phyloP scores from a whole-genome alignment of 2,797 vertebrate genomes.

The Cyclopterus lumpus region DNA sequence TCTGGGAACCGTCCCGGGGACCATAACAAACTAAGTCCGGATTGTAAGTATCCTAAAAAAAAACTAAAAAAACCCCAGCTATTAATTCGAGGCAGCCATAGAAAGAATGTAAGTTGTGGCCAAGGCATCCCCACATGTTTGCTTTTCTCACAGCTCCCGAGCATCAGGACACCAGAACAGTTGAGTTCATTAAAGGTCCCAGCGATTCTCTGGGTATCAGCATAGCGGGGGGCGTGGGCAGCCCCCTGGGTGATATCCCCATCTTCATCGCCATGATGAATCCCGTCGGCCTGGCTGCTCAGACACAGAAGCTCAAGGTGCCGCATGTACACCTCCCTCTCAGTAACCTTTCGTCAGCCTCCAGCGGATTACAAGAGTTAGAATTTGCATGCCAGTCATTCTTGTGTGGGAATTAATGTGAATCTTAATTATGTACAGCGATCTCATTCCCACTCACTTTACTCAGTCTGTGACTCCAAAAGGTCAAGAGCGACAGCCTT shows the following conservation, averaged over 20 bases:
- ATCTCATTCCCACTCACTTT: constrained; percentile 43
- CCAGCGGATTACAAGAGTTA: neutral
- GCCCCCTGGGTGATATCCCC: constrained; percentile 95
- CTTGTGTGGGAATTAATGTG: constrained; percentile 28
- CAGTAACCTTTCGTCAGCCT: neutral
- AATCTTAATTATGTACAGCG: constrained; percentile 1
- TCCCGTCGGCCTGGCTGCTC: constrained; percentile 92
- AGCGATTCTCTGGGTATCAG: constrained; percentile 93
- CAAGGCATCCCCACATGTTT: neutral
- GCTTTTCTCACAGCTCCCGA: constrained; percentile 79
- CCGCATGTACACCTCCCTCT: neutral
- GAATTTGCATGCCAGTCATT: constrained; percentile 28
- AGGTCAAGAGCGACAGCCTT: constrained; percentile 54
- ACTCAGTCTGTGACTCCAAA: constrained; percentile 9
- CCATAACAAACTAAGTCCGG: constrained; percentile 78
- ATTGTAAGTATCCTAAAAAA: constrained; percentile 79
- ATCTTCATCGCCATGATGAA: constrained; percentile 99
- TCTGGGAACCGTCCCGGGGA: constrained; percentile 78
- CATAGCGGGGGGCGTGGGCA: constrained; percentile 95
- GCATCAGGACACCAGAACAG: constrained; percentile 89
- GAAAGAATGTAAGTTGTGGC: neutral
- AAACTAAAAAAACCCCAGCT: no score
- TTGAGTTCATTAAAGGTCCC: constrained; percentile 93
- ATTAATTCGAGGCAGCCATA: neutral
- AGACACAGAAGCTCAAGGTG: constrained; percentile 95